Evolutionary conservation across 1,140 invertebrate species (phyloP), one percentile per base, ranked within the genome.

Genomic region (Tenebrio molitor): DNA sequence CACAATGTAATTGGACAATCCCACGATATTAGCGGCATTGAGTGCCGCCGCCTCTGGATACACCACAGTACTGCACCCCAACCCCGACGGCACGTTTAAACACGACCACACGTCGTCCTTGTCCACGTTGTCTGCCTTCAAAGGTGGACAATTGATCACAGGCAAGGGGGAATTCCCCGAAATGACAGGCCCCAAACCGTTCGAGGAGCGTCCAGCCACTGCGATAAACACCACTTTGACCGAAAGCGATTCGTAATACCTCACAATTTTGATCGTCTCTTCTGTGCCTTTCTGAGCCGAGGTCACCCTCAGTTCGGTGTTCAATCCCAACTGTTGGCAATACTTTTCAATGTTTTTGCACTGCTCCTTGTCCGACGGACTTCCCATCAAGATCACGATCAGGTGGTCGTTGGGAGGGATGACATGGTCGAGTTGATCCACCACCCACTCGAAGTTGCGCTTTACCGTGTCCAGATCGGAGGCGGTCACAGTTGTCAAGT

Each of bases 121-220:
- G 71, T 84, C 82, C 39, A 90, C 88, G 83, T 91, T 93, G 63
- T 92, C 89, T 8, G 88, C 81, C 72, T 89, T 89, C 65, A 93
- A 86, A 76, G 97, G 97, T 36, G 97, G 97, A 83, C 96, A 98
- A 82, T 99, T 99, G 80, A 99, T 98, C 1, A 99, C 97, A 5
- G 97, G 97, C 79, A 92, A 93, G 10, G 90, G 87, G 2, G 95
- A 92, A 83, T 97, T 99, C 39, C 94, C 97, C 29, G 96, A 95
- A 1, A 98, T 85, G 0, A 99, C 97, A 23, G 96, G 97, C 1
- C 97, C 97, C 8, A 99, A 85, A 6, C 97, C 97, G 85, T 99
- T 99, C 69, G 96, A 98, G n/a, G n/a, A n/a, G 71, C 97, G 89
- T 4, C 97, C 97, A 44, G 97, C 97, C 0, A 99, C 96, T 6